Percentiles rank a stretch among this genome's conserved stretches.
Evolutionary conservation across 2,113 vertebrate genomes (phyloP).

Genomic region (Pionites leucogaster): DNA sequence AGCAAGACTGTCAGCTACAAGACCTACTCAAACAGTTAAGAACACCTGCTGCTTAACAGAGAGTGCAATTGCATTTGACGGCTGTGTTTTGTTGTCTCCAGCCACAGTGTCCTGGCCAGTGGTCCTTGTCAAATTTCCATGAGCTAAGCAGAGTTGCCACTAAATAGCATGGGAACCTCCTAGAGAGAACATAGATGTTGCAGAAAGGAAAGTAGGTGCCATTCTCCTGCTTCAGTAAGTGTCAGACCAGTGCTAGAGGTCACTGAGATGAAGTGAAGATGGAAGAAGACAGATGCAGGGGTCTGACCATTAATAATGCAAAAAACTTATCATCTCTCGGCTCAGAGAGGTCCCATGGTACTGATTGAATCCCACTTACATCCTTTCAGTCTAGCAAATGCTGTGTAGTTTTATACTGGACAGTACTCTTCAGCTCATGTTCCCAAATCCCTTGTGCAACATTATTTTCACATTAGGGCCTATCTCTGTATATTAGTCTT

Average conservation of each 20-base stretch:
- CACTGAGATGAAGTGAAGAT: background rate
- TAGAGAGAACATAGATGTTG: background rate
- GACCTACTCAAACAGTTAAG: slow-evolving; percentile 61
- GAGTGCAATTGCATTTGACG: slow-evolving; percentile 31
- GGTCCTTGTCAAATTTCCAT: background rate
- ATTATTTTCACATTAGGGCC: background rate
- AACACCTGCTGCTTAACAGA: slow-evolving; percentile 41
- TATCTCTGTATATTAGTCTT: background rate
- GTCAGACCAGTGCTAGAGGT: background rate
- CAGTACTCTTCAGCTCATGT: background rate
- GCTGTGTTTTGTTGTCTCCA: slow-evolving; percentile 57
- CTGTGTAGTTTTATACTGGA: background rate
- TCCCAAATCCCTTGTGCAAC: background rate
- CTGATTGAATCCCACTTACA: background rate
- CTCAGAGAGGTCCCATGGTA: background rate
- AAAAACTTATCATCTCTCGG: accelerated
- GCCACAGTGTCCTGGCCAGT: slow-evolving; percentile 31
- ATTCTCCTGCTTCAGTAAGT: background rate
- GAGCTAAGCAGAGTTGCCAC: background rate
- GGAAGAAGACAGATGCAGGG: background rate
- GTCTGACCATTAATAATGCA: background rate
- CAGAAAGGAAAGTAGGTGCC: background rate
- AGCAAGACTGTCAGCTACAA: slow-evolving; percentile 55
- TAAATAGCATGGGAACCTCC: background rate
- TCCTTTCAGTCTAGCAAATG: background rate